phyloP scores from a whole-genome alignment of 2,797 vertebrate species.

The Rhyacichthys aspro region DNA sequence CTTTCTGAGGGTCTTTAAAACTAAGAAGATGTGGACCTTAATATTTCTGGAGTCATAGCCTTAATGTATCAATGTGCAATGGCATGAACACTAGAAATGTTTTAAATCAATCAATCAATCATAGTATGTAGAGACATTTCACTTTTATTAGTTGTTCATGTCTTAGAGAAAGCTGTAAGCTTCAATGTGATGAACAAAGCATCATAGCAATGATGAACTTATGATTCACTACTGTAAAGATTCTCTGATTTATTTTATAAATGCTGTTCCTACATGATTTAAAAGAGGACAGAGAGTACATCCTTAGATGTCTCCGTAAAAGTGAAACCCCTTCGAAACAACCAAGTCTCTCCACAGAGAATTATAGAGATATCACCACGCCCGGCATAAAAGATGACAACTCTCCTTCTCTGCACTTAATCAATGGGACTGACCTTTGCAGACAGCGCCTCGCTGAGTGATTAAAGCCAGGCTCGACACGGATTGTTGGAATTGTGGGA shows the following conservation, averaged over 20 bases:
- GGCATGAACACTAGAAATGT: too few species aligned
- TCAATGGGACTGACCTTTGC: constrained; percentile 81
- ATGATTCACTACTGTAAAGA: constrained; percentile 10
- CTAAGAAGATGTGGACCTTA: too few species aligned
- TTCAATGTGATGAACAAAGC: background rate
- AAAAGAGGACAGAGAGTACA: constrained; percentile 36
- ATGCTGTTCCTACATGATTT: constrained; percentile 43
- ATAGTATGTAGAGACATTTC: too few species aligned
- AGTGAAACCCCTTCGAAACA: constrained; percentile 27
- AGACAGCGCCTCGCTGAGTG: constrained; percentile 77
- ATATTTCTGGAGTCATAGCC: too few species aligned
- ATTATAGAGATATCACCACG: constrained; percentile 69
- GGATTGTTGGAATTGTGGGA: constrained; percentile 44
- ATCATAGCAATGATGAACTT: background rate
- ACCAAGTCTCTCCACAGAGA: constrained; percentile 52
- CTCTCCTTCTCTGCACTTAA: constrained; percentile 69
- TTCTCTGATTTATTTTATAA: constrained; percentile 42
- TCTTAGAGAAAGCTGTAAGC: background rate
- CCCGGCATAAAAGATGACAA: constrained; percentile 74
- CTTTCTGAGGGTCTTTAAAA: too few species aligned
- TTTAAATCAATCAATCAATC: too few species aligned
- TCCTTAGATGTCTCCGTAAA: constrained; percentile 14
- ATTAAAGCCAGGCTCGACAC: constrained; percentile 76
- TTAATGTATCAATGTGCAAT: too few species aligned
- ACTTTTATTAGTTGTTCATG: too few species aligned